Percentiles rank a stretch among this genome's conserved stretches.
Evolutionary conservation across 2,888 invertebrate species (phyloP).

Genomic region (Odontocerum albicorne): DNA sequence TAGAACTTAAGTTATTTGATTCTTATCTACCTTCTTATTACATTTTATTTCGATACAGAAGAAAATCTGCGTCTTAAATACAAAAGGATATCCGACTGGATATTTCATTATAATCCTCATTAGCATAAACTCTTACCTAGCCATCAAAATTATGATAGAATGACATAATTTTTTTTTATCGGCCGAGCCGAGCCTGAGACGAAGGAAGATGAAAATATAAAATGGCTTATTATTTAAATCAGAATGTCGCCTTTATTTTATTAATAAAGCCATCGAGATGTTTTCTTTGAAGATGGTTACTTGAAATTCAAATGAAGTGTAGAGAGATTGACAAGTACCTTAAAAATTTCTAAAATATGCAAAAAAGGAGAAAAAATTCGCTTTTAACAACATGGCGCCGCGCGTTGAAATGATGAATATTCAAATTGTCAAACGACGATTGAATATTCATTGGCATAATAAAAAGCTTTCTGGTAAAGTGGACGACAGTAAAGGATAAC

Average conservation of each 20-base stretch:
- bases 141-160: too few species aligned
- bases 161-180: too few species aligned
- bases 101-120: too few species aligned
- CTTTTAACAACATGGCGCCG: slow-evolving; percentile 31
- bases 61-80: too few species aligned
- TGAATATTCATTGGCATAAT: slow-evolving; percentile 35
- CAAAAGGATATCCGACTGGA: too few species aligned
- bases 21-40: too few species aligned
- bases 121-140: too few species aligned
- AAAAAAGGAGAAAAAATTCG: slow-evolving; percentile 22
- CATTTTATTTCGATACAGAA: too few species aligned
- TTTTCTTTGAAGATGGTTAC: slow-evolving; percentile 22
- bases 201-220: neutral
- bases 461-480: slow-evolving; percentile 27
- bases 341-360: slow-evolving; percentile 22
- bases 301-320: slow-evolving; percentile 26
- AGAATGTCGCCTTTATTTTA: slow-evolving; percentile 10
- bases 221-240: slow-evolving; percentile 4
- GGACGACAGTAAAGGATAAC: too few species aligned
- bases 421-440: slow-evolving; percentile 30
- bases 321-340: slow-evolving; percentile 24
- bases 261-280: slow-evolving; percentile 16
- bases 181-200: too few species aligned
- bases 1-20: too few species aligned
- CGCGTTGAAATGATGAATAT: slow-evolving; percentile 29